Conservation (phyloP, 1,140 invertebrate genomes). For the Bombus confusus region DNA sequence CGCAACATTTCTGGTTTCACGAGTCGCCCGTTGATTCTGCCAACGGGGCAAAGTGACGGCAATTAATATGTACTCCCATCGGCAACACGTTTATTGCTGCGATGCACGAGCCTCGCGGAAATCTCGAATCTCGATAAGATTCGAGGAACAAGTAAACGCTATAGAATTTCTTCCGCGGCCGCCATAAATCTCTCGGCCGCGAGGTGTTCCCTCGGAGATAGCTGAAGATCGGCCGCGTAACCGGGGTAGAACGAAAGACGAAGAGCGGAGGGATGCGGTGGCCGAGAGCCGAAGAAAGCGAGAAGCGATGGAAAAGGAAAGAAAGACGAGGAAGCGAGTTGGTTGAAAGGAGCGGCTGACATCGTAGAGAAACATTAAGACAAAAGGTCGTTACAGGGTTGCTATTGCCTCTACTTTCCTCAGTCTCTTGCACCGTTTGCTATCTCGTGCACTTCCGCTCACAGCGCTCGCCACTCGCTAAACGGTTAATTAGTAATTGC, state of each 20-base stretch:
- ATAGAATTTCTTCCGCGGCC: constrained; percentile 49
- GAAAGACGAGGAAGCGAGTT: not conserved
- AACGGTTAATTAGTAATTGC: constrained; percentile 75
- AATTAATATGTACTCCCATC: constrained; percentile 33
- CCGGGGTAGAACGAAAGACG: constrained; percentile 17
- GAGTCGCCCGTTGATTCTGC: not conserved
- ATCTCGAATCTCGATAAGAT: constrained; percentile 54
- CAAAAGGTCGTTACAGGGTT: constrained; percentile 61
- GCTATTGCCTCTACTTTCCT: constrained; percentile 14
- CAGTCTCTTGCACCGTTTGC: constrained; percentile 32
- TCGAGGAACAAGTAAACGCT: constrained; percentile 47
- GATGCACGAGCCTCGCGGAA: not conserved
- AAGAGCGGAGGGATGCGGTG: not conserved
- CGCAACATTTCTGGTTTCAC: not conserved
- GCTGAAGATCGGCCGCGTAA: constrained; percentile 54
- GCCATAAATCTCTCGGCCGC: constrained; percentile 54
- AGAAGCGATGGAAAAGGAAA: constrained; percentile 5
- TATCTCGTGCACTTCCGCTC: constrained; percentile 46
- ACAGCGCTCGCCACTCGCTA: constrained; percentile 67
- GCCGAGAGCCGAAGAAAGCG: constrained; percentile 8
- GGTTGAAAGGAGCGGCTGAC: constrained; percentile 45
- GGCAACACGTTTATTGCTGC: constrained; percentile 25
- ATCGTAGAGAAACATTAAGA: constrained; percentile 47
- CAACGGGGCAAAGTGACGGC: not conserved
- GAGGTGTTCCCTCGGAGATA: constrained; percentile 59